phyloP scores from a whole-genome alignment of 2,888 invertebrate species.

The Pristionchus mayeri region DNA sequence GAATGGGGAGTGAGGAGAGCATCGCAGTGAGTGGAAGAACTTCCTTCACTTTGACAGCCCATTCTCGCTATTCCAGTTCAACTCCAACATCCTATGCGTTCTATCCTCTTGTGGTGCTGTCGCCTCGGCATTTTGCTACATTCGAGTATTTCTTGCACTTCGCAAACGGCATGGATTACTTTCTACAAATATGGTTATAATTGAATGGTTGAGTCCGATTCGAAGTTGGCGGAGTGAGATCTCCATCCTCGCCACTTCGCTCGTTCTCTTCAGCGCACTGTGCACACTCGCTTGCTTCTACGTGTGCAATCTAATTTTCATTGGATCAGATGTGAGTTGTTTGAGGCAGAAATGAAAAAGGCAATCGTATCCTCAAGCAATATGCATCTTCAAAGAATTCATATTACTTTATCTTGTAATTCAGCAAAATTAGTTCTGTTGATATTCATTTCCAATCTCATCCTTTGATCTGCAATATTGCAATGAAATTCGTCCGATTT shows the following conservation, averaged over 20 bases:
- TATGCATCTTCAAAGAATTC: too few species aligned
- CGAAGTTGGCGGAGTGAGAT: not conserved
- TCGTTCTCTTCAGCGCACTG: constrained; percentile 19
- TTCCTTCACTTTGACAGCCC: not conserved
- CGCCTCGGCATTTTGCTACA: not conserved
- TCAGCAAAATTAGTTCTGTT: too few species aligned
- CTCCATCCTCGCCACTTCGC: constrained; percentile 3
- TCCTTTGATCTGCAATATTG: too few species aligned
- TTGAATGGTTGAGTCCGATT: not conserved
- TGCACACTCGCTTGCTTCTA: not conserved
- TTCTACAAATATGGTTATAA: not conserved
- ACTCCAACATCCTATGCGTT: not conserved
- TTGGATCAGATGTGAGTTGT: not conserved
- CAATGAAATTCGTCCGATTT: too few species aligned
- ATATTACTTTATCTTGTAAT: too few species aligned
- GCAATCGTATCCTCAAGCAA: too few species aligned
- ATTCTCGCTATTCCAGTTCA: not conserved
- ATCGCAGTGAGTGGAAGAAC: not conserved
- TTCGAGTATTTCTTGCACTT: not conserved
- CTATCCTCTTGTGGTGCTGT: not conserved
- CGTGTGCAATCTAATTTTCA: constrained; percentile 16
- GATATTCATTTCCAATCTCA: too few species aligned
- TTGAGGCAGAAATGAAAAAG: not conserved
- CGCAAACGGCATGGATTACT: not conserved
- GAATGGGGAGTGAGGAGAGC: not conserved